A percentile compares a stretch with the other conserved stretches of the same genome.
phyloP scores from a whole-genome alignment of 2,888 invertebrate genomes.

The Cylloceria caligata region DNA sequence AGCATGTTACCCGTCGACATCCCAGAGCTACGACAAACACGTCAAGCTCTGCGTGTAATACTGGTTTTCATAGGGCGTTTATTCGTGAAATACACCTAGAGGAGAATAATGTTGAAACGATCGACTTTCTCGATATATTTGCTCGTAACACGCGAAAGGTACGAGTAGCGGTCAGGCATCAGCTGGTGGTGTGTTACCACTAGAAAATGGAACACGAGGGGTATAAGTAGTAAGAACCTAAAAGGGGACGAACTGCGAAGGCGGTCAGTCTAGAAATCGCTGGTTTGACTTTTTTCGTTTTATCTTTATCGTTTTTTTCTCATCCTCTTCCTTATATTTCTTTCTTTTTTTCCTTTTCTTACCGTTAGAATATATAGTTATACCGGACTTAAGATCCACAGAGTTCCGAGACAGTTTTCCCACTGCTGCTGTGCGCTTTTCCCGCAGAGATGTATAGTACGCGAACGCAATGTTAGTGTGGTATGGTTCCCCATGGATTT shows the following conservation, averaged over 20 bases:
- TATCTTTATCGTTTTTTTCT: neutral
- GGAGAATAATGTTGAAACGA: constrained; percentile 24
- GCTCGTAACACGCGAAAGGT: constrained; percentile 40
- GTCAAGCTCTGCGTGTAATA: neutral
- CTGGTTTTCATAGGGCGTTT: constrained; percentile 18
- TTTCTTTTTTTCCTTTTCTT: neutral
- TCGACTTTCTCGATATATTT: constrained; percentile 31
- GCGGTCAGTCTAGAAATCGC: constrained; percentile 16
- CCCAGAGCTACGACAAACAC: neutral
- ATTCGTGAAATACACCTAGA: constrained; percentile 12
- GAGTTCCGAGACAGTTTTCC: constrained; percentile 28
- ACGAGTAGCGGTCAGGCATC: constrained; percentile 33
- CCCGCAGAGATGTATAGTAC: constrained; percentile 17
- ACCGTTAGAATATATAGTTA: constrained; percentile 15
- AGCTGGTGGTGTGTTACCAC: constrained; percentile 32
- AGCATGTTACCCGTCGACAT: neutral
- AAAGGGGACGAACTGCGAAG: neutral
- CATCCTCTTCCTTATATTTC: neutral
- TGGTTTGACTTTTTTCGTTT: constrained; percentile 28
- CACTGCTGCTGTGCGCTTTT: neutral
- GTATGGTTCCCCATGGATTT: constrained; percentile 45
- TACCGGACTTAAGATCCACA: neutral
- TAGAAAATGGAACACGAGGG: constrained; percentile 19
- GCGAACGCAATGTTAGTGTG: constrained; percentile 23
- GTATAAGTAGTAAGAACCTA: constrained; percentile 4